These are phyloP conservation scores for Lateolabrax maculatus DNA, from an alignment of 2,797 vertebrate species.

Conservation along the genomic window DNA sequence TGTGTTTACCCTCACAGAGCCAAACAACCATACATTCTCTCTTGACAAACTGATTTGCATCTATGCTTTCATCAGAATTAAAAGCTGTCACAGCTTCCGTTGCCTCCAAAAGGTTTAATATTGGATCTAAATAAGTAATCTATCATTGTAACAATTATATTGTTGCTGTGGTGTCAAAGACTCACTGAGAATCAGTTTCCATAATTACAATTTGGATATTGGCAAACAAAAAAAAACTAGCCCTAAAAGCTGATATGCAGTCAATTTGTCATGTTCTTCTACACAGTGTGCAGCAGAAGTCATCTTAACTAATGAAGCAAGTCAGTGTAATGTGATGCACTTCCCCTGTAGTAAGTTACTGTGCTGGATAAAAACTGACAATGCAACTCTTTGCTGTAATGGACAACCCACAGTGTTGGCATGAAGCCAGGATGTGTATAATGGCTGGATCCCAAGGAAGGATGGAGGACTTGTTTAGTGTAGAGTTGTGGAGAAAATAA, in stretches of 20 bases:
- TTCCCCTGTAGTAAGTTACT: slow-evolving; percentile 49
- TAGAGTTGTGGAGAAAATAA: slow-evolving; percentile 19
- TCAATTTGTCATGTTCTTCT: slow-evolving; percentile 43
- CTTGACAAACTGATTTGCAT: slow-evolving; percentile 44
- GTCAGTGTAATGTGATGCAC: slow-evolving; percentile 67
- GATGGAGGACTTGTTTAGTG: slow-evolving; percentile 31
- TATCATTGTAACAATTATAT: slow-evolving; percentile 34
- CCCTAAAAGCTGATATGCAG: slow-evolving; percentile 25
- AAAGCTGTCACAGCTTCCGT: slow-evolving; percentile 21
- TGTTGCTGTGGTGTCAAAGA: slow-evolving; percentile 30
- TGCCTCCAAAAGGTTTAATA: slow-evolving; percentile 20
- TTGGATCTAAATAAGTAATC: slow-evolving; percentile 20
- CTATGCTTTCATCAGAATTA: slow-evolving; percentile 50
- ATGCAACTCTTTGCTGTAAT: slow-evolving; percentile 64
- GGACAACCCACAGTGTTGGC: slow-evolving; percentile 54
- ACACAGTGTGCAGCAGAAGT: slow-evolving; percentile 36
- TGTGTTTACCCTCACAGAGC: background rate
- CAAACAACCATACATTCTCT: slow-evolving; percentile 12
- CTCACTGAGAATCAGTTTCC: slow-evolving; percentile 23
- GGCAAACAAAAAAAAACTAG: slow-evolving; percentile 6
- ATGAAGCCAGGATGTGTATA: slow-evolving; percentile 46
- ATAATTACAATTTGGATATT: slow-evolving; percentile 32
- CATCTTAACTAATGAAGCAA: slow-evolving; percentile 62
- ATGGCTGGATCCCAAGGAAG: slow-evolving; percentile 53
- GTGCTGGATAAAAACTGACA: slow-evolving; percentile 65